A percentile compares a stretch with the other conserved stretches of the same genome.
Conservation (phyloP, 2,797 vertebrate species). For the Tenualosa thibaudeaui region DNA sequence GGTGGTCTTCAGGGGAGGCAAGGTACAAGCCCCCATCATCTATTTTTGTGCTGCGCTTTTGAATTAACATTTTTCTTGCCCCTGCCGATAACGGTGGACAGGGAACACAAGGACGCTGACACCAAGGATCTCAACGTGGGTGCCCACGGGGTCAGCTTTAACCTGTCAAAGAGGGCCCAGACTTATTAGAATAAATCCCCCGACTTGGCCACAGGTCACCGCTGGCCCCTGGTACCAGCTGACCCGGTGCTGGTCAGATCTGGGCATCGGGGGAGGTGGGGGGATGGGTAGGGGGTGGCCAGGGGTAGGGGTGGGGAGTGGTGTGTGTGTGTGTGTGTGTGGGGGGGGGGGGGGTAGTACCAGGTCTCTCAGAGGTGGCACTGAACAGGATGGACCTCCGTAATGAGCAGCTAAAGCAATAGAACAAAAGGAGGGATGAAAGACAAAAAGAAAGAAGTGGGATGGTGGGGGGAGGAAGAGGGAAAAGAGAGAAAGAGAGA, state of each 20-base stretch:
- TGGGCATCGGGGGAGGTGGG: background rate
- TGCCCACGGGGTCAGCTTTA: constrained; percentile 76
- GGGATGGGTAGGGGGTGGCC: constrained; percentile 16
- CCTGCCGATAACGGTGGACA: constrained; percentile 78
- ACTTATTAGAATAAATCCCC: constrained; percentile 86
- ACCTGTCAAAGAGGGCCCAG: constrained; percentile 80
- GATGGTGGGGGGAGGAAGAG: background rate
- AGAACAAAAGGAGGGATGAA: constrained; percentile 19
- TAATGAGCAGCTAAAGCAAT: constrained; percentile 44
- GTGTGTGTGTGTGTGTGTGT: constrained; percentile 41
- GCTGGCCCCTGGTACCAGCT: constrained; percentile 67
- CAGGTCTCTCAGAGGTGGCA: constrained; percentile 45
- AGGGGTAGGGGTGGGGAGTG: background rate
- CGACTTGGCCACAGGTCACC: constrained; percentile 77
- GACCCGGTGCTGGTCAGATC: constrained; percentile 65
- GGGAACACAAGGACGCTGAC: constrained; percentile 81
- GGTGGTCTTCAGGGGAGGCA: constrained; percentile 60
- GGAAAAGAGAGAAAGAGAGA: background rate
- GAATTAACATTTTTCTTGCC: constrained; percentile 77
- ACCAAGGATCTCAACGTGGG: constrained; percentile 67
- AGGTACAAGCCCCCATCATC: constrained; percentile 80
- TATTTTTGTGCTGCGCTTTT: constrained; percentile 82
- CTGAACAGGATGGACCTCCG: constrained; percentile 35
- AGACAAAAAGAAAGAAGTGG: constrained; percentile 24
- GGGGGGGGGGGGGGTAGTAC: background rate